These are phyloP conservation scores for Actinia equina DNA, from an alignment of 64 coral and sea anemone genomes.

Conservation along the genomic window DNA sequence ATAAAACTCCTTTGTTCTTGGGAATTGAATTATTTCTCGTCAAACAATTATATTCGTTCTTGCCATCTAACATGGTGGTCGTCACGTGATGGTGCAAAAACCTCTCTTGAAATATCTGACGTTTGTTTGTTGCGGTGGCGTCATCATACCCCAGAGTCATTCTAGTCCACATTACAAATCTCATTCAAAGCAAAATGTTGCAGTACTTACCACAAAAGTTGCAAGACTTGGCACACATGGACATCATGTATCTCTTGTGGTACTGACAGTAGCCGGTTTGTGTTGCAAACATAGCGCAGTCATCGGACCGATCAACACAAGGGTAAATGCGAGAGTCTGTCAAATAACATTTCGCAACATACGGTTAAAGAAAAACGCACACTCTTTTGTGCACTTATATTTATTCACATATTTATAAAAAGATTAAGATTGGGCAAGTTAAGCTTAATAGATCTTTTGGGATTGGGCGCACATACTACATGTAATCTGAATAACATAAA, in stretches of 20 bases:
- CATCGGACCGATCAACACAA: constrained; percentile 2
- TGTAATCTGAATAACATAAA: no score
- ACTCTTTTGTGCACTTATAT: no score
- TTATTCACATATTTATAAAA: no score
- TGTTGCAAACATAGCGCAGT: constrained; percentile 22
- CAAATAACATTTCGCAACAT: neutral
- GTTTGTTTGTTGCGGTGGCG: neutral
- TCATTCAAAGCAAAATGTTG: neutral
- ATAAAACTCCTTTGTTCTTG: no score
- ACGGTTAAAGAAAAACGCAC: no score
- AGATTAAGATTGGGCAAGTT: no score
- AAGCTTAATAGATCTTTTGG: no score
- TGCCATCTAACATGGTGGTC: no score
- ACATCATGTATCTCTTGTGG: constrained; percentile 25
- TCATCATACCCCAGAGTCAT: neutral
- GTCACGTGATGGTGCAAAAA: no score
- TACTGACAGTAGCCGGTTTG: constrained; percentile 42
- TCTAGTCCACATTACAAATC: neutral
- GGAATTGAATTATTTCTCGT: no score
- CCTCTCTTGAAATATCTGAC: neutral
- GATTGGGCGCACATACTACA: no score
- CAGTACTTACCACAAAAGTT: constrained; percentile 77
- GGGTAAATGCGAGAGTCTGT: neutral
- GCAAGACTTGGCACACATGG: constrained; percentile 60
- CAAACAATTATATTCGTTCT: no score